These are phyloP conservation scores for Alectoris magna DNA, from an alignment of 2,797 vertebrate genomes.

Conservation along the genomic window DNA sequence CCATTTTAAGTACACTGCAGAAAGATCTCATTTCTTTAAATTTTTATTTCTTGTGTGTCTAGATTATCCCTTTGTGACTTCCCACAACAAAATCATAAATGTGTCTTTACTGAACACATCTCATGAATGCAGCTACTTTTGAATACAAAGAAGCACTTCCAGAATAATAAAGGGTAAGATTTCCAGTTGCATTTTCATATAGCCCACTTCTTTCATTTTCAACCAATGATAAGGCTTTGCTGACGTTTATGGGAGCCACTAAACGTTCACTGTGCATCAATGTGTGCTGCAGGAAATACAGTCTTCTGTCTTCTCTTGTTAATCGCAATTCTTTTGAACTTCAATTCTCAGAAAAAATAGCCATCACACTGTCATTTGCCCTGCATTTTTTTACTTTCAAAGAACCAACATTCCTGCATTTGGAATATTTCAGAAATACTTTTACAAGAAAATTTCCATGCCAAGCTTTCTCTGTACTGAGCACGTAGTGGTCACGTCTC, in stretches of 20 bases:
- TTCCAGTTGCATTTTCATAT: background rate
- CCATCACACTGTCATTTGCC: background rate
- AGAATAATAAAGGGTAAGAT: background rate
- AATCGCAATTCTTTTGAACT: background rate
- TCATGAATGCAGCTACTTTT: background rate
- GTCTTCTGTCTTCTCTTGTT: background rate
- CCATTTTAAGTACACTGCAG: background rate
- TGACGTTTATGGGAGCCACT: background rate
- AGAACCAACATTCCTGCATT: background rate
- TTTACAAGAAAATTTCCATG: background rate
- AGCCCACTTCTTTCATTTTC: background rate
- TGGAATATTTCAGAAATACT: background rate
- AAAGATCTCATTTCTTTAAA: background rate
- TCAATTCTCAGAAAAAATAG: background rate
- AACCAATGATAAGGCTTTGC: background rate
- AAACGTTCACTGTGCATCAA: background rate
- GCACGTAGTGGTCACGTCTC: background rate
- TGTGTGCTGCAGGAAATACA: background rate
- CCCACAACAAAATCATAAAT: background rate
- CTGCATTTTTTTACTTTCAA: background rate
- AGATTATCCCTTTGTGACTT: background rate
- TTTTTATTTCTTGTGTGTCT: rapidly evolving
- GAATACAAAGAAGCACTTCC: background rate
- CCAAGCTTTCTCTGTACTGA: background rate
- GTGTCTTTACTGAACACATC: background rate